These are phyloP conservation scores for Pelobates cultripes DNA, from an alignment of 2,797 vertebrate genomes.

Conservation along the genomic window DNA sequence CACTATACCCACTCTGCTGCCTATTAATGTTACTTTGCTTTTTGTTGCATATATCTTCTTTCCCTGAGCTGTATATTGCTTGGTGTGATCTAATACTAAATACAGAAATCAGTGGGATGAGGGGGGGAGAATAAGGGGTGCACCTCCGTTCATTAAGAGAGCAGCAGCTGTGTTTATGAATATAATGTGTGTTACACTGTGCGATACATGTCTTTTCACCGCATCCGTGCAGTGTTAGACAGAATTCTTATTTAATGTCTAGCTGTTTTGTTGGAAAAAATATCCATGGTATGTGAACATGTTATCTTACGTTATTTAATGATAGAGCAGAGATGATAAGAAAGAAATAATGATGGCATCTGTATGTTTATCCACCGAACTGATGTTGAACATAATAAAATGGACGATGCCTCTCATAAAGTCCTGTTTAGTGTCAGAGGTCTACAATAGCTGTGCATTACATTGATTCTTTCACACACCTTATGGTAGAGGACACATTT, in stretches of 20 bases:
- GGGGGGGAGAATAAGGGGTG: background rate
- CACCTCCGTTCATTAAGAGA: background rate
- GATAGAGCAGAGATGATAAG: background rate
- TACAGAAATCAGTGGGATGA: background rate
- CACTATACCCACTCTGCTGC: constrained; percentile 30
- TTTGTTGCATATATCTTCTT: constrained; percentile 18
- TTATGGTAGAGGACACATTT: too few relatives aligned
- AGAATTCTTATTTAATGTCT: background rate
- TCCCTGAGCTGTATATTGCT: constrained; percentile 31
- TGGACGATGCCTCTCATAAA: too few relatives aligned
- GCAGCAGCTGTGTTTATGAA: constrained; percentile 2
- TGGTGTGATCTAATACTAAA: constrained; percentile 35
- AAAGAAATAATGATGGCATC: background rate
- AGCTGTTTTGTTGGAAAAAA: background rate
- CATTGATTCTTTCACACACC: too few relatives aligned
- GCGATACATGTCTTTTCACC: background rate
- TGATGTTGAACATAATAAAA: too few relatives aligned
- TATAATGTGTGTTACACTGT: background rate
- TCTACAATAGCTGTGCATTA: too few relatives aligned
- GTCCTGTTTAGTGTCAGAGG: too few relatives aligned
- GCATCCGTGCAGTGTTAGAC: background rate
- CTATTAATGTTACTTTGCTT: constrained; percentile 48
- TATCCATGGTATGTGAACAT: background rate
- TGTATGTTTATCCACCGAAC: background rate
- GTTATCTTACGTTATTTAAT: background rate